Percentiles rank a stretch among this genome's conserved stretches.
phyloP scores from a whole-genome alignment of 2,888 invertebrate genomes.

The Protonemura montana region DNA sequence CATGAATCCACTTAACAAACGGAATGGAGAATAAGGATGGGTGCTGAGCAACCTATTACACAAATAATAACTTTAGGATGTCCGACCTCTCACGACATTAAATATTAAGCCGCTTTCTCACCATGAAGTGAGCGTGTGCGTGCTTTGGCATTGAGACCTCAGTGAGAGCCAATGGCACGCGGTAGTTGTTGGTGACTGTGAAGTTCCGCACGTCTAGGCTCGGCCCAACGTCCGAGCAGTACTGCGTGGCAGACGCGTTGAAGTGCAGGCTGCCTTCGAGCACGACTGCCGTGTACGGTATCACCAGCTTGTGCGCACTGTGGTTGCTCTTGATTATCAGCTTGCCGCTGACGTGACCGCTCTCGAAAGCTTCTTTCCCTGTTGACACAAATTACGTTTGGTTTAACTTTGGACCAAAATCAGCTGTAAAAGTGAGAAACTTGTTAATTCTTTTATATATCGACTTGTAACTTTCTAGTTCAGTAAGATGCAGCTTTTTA shows the following conservation, averaged over 20 bases:
- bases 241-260: constrained; percentile 65
- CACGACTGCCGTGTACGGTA: constrained; percentile 72
- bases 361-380: constrained; percentile 66
- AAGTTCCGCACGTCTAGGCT: constrained; percentile 61
- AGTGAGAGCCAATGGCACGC: constrained; percentile 74
- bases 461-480: no score
- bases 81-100: no score
- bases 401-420: no score
- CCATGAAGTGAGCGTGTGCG: constrained; percentile 68
- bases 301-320: constrained; percentile 61
- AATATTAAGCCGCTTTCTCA: constrained; percentile 55
- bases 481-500: no score
- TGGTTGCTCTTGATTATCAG: constrained; percentile 64
- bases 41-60: no score
- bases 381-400: constrained; percentile 50
- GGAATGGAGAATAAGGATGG: no score
- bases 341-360: constrained; percentile 65
- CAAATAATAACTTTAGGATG: no score
- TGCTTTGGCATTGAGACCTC: constrained; percentile 72
- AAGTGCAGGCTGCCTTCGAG: constrained; percentile 67
- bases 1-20: no score
- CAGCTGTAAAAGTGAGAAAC: no score
- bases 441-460: no score
- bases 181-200: constrained; percentile 75
- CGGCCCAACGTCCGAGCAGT: constrained; percentile 56